Evolutionary conservation across 30 jellyfish, hydroid and myxozoan genomes (phyloP), one percentile per base, ranked within the genome.

Genomic region (Hydractinia echinata): DNA sequence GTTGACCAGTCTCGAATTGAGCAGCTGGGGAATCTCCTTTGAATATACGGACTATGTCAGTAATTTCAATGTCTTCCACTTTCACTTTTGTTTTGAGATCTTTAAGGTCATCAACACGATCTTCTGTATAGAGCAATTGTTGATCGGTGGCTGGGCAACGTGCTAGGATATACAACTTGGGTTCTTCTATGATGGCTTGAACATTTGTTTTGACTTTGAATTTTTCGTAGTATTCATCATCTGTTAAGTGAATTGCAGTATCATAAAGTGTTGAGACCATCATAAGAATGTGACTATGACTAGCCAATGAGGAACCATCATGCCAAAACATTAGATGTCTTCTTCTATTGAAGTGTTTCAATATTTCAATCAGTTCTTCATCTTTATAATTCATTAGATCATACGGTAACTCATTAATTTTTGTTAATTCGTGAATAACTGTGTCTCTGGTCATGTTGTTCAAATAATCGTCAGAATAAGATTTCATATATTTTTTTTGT

Each of bases 11-110:
- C 50, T 72, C 81, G 10, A 72, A 72, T 54, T 72, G 81, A 21
- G 81, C 52, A 72, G 81, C 81, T 20, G 81, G 81, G 55, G 39
- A 30, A 60, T 72, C 81, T 21, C 81, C 81, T 72, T 72, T 8
- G 55, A 72, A 72, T 30, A 20, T 72, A 19, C 81, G 39, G 52
- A 72, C 8, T 19, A 50, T 19, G 55, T 72, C 69, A 30, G 7
- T 21, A 30, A 72, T 50, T 20, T 30, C 55, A 19, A 72, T 72
- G 4, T 72, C n/a, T 16, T 72, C 18, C 18, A 20, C 55, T 20
- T 20, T 72, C 61, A 72, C 52, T 30, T 30, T 30, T 30, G 44
- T 30, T 30, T 30, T 30, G 44, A 30, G 44, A 30, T 30, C 44
- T 30, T 30, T 30, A 30, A 30, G 44, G 44, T 30, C 44, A 30